Conservation (phyloP, 23 tunicate genomes). For the Halocynthia aurantium region DNA sequence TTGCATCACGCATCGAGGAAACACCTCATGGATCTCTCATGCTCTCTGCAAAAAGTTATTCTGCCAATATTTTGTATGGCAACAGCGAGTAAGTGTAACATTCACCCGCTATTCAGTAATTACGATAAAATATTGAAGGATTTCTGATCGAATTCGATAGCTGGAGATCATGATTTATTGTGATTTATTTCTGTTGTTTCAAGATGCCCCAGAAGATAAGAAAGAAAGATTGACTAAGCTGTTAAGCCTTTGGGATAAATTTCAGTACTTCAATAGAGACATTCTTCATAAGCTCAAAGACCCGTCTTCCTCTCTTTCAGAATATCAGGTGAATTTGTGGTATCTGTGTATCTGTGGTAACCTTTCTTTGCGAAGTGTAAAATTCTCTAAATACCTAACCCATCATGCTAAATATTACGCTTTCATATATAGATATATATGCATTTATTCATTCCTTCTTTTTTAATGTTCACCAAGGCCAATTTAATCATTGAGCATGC, state of each 20-base stretch:
- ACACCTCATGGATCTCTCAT: constrained; percentile 39
- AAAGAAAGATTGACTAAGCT: constrained; percentile 62
- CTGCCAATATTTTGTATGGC: constrained; percentile 72
- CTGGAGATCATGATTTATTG: background rate
- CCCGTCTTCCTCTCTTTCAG: constrained; percentile 36
- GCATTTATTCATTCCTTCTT: no score
- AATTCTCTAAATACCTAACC: no score
- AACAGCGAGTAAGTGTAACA: constrained; percentile 42
- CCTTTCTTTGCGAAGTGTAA: background rate
- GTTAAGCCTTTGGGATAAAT: constrained; percentile 66
- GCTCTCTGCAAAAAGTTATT: constrained; percentile 60
- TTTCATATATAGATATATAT: no score
- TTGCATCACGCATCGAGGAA: constrained; percentile 90
- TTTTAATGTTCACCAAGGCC: constrained; percentile 1
- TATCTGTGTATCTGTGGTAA: background rate
- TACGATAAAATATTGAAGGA: no score
- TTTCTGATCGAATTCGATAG: no score
- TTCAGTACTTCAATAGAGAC: constrained; percentile 49
- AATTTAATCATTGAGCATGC: constrained; percentile 17
- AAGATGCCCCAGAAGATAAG: constrained; percentile 47
- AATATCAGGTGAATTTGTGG: constrained; percentile 31
- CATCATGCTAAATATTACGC: no score
- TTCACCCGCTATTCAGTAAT: background rate
- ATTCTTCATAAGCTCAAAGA: constrained; percentile 37
- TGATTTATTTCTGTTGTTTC: background rate